phyloP scores from a whole-genome alignment of 1,140 invertebrate species.

The Pogonognathellus flavescens region DNA sequence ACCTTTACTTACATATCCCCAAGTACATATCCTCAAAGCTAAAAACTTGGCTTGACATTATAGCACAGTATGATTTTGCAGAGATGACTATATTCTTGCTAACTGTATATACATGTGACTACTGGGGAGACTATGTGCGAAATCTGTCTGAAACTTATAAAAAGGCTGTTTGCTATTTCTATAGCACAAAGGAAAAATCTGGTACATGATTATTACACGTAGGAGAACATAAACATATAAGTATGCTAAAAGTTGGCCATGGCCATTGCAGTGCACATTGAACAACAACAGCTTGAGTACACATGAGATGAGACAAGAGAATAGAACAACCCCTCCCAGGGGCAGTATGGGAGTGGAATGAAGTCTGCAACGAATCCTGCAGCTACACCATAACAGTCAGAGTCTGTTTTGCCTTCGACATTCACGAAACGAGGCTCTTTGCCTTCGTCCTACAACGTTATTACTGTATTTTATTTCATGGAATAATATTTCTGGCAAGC shows the following conservation, averaged over 20 bases:
- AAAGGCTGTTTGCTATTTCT: too few species aligned
- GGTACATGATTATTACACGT: too few species aligned
- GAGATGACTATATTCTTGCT: too few species aligned
- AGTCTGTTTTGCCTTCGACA: not conserved
- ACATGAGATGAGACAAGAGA: not conserved
- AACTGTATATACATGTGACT: too few species aligned
- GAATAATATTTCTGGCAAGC: too few species aligned
- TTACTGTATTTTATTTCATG: not conserved
- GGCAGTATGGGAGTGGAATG: not conserved
- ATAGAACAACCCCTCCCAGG: not conserved
- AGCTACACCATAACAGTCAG: not conserved
- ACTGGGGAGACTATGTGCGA: not conserved
- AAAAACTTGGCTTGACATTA: too few species aligned
- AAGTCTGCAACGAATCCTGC: conserved; percentile 7
- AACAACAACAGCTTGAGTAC: not conserved
- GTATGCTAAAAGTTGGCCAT: not conserved
- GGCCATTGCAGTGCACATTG: not conserved
- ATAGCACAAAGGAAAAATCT: too few species aligned
- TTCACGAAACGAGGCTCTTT: not conserved
- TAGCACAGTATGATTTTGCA: too few species aligned
- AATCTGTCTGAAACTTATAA: not conserved
- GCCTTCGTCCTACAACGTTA: not conserved
- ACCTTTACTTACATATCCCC: too few species aligned
- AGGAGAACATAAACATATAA: not conserved
- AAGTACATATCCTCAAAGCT: too few species aligned